A percentile compares a stretch with the other conserved stretches of the same genome.
These are phyloP conservation scores for Clarias magur DNA, from an alignment of 2,113 vertebrate genomes.

Conservation along the genomic window DNA sequence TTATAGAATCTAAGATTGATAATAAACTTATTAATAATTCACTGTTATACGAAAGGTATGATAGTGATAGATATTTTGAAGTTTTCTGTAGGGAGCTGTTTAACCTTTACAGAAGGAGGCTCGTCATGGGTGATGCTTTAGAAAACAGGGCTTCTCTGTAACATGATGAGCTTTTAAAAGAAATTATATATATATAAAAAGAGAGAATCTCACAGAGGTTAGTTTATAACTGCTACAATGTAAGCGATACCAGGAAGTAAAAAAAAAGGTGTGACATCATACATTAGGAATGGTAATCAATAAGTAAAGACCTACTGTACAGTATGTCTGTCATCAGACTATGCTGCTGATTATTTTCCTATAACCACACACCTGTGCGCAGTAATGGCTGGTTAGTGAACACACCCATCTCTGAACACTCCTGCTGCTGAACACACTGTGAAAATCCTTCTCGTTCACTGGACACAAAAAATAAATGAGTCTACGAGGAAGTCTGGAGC, in stretches of 20 bases:
- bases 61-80: neutral
- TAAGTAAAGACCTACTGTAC: neutral
- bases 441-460: neutral
- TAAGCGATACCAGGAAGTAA: neutral
- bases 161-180: neutral
- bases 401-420: neutral
- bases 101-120: neutral
- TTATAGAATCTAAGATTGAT: neutral
- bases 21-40: neutral
- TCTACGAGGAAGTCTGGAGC: too few relatives aligned
- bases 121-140: neutral
- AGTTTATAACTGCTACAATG: neutral
- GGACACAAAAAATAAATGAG: neutral
- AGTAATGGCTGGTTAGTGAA: neutral
- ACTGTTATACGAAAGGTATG: neutral
- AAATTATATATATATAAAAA: too few relatives aligned
- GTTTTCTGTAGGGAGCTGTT: neutral
- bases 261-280: neutral
- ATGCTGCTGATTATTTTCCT: neutral
- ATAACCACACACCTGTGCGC: neutral
- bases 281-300: neutral
- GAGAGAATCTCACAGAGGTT: neutral
- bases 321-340: neutral
- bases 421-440: neutral
- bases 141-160: neutral